phyloP scores from a whole-genome alignment of 2,888 invertebrate genomes.

The Macrosiphum euphorbiae region DNA sequence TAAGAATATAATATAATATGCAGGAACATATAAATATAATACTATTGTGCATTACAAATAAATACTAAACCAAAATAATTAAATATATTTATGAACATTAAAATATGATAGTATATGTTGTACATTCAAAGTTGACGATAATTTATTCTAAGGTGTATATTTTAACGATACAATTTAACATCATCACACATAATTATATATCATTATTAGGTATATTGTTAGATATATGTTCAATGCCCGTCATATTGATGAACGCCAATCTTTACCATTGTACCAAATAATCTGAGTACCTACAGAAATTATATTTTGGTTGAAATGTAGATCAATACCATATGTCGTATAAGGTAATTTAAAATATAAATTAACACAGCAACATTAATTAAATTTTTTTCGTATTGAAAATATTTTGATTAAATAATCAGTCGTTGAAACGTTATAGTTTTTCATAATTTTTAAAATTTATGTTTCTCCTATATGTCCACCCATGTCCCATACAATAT shows the following conservation, averaged over 20 bases:
- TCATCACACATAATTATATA: neutral
- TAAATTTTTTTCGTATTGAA: neutral
- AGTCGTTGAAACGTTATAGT: neutral
- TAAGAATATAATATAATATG: too few species aligned
- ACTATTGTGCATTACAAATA: neutral
- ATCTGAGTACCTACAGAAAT: neutral
- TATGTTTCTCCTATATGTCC: neutral
- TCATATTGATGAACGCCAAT: neutral
- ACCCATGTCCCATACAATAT: neutral
- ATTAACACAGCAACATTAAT: neutral
- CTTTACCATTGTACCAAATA: neutral
- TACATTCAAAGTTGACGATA: neutral
- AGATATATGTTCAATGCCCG: neutral
- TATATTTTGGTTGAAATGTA: neutral
- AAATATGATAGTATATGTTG: neutral
- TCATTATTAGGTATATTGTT: neutral
- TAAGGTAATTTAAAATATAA: neutral
- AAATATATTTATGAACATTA: neutral
- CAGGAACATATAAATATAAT: too few species aligned
- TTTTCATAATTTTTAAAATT: neutral
- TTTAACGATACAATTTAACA: neutral
- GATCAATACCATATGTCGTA: neutral
- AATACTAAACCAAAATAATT: neutral
- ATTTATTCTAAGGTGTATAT: neutral
- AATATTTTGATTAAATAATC: neutral